Conservation (phyloP, 1,140 invertebrate species). For the Drosophila kanapiae region DNA sequence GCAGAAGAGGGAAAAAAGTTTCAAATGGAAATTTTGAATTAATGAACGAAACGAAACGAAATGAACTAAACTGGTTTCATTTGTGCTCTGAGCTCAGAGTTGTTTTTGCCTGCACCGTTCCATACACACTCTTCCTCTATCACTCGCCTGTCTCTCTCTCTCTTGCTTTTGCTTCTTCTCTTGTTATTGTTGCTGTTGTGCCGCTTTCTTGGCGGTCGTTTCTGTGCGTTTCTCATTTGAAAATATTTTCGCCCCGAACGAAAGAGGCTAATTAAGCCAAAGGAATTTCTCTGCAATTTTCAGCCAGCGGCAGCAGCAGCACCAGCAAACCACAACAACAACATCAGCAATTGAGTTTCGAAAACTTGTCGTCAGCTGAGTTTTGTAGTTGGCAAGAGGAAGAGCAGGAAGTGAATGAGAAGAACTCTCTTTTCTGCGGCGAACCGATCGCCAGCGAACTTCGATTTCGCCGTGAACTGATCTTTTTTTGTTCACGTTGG, state of each 20-base stretch:
- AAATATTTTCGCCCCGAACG: conserved; percentile 81
- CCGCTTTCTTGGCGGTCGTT: conserved; percentile 71
- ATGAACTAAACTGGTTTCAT: conserved; percentile 84
- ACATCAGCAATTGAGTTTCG: conserved; percentile 70
- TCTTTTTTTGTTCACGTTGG: conserved; percentile 41
- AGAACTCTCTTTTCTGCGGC: conserved; percentile 49
- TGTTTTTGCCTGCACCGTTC: conserved; percentile 37
- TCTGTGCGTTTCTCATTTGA: conserved; percentile 74
- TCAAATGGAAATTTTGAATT: conserved; percentile 84
- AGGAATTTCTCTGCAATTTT: conserved; percentile 83
- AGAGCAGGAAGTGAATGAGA: conserved; percentile 63
- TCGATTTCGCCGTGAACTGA: conserved; percentile 32
- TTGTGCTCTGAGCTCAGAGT: conserved; percentile 74
- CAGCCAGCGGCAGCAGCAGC: conserved; percentile 35
- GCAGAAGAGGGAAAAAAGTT: conserved; percentile 69
- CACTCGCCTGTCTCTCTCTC: conserved; percentile 16
- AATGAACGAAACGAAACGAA: conserved; percentile 84
- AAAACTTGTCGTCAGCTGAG: conserved; percentile 79
- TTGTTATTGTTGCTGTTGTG: conserved; percentile 59
- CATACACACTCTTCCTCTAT: conserved; percentile 23
- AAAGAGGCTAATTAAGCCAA: conserved; percentile 83
- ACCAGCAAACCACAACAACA: conserved; percentile 6
- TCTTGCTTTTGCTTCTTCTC: conserved; percentile 25
- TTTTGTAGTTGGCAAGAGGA: conserved; percentile 32
- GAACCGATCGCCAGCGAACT: conserved; percentile 26